Percentiles rank a stretch among this genome's conserved stretches.
These are phyloP conservation scores for Cynodonichthys magdalenae DNA, from an alignment of 2,797 vertebrate genomes.

Conservation along the genomic window DNA sequence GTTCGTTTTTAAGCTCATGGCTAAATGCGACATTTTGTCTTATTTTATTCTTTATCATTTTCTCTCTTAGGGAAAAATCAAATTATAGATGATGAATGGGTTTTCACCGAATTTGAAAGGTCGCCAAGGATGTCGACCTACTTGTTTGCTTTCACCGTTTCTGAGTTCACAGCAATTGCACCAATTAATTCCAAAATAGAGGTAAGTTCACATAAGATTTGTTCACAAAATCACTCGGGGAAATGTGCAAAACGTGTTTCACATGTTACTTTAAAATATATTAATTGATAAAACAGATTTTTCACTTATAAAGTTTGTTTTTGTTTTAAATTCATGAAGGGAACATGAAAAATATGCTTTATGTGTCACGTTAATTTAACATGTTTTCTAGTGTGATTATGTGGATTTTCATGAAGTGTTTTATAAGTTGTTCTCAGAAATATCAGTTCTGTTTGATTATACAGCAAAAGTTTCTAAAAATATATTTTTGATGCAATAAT, in stretches of 20 bases:
- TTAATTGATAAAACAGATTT: too few species aligned
- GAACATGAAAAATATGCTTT: too few species aligned
- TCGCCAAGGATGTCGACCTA: constrained; percentile 81
- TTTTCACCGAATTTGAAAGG: constrained; percentile 41
- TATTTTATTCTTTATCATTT: constrained; percentile 4
- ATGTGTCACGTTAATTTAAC: too few species aligned
- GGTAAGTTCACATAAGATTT: constrained; percentile 50
- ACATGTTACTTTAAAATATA: too few species aligned
- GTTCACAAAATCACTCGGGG: too few species aligned
- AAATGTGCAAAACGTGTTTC: too few species aligned
- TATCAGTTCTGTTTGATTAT: too few species aligned
- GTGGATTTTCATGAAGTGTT: too few species aligned
- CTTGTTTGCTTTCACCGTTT: constrained; percentile 75
- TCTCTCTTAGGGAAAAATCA: constrained; percentile 12
- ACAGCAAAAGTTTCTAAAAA: not conserved
- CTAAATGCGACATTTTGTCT: not conserved
- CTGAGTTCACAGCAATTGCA: constrained; percentile 15
- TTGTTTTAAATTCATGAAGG: too few species aligned
- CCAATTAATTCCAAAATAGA: not conserved
- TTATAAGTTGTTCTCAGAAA: too few species aligned
- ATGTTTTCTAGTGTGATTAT: too few species aligned
- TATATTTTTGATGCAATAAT: not conserved
- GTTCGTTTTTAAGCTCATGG: not conserved
- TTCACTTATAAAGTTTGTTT: too few species aligned
- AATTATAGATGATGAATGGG: constrained; percentile 51